Percentiles rank a stretch among this genome's conserved stretches.
Conservation (phyloP, 2,797 vertebrate genomes). For the Steatocranus sp. region DNA sequence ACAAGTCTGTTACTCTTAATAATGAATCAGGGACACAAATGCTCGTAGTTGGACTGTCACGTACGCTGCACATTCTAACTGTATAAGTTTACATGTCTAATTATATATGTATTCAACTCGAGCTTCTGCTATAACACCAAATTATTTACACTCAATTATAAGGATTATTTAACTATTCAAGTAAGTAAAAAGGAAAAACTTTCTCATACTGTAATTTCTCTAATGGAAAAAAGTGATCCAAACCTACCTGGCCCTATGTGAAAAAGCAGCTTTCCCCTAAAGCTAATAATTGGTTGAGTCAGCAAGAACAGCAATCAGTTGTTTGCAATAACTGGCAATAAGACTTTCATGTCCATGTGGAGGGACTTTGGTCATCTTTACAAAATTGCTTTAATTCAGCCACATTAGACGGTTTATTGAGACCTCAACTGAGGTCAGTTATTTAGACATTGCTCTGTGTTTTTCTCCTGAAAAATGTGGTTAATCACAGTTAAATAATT, state of each 20-base stretch:
- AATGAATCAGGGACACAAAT: constrained; percentile 7
- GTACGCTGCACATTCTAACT: not conserved
- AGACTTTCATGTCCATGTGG: too few relatives aligned
- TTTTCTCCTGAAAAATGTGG: not conserved
- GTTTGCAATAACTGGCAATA: too few relatives aligned
- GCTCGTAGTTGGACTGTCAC: not conserved
- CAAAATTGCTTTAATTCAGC: too few relatives aligned
- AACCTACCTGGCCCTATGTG: too few relatives aligned
- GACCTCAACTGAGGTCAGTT: not conserved
- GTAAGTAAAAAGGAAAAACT: not conserved
- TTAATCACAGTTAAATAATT: not conserved
- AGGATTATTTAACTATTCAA: not conserved
- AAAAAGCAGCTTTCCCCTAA: too few relatives aligned
- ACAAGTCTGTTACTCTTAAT: not conserved
- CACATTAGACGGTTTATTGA: too few relatives aligned
- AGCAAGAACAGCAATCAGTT: too few relatives aligned
- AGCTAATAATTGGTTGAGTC: too few relatives aligned
- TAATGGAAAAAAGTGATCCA: not conserved
- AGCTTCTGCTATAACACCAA: not conserved
- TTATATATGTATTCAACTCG: not conserved
- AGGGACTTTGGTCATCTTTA: too few relatives aligned
- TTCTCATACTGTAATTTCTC: not conserved
- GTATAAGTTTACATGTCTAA: not conserved
- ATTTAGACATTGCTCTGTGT: not conserved
- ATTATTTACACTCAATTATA: not conserved